phyloP scores from a whole-genome alignment of 2,113 vertebrate species.

The Hystrix brachyura region DNA sequence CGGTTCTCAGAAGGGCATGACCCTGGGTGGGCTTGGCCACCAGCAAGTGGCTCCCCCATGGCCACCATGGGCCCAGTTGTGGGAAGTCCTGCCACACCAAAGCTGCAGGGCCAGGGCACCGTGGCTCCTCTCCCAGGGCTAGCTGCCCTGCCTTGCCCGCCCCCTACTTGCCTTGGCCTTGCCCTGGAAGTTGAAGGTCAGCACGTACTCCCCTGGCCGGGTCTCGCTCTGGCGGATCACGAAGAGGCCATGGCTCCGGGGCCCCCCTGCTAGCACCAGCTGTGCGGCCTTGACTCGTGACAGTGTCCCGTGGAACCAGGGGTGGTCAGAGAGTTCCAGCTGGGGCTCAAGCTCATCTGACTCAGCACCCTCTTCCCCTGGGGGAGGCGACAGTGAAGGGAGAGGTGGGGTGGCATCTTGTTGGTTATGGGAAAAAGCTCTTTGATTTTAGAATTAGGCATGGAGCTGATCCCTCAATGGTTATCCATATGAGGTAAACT shows the following conservation, averaged over 20 bases:
- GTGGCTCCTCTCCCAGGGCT: neutral
- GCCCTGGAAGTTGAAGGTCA: constrained; percentile 99
- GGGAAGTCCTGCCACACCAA: neutral
- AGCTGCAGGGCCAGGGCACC: neutral
- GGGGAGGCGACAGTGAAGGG: neutral
- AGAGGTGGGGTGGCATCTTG: neutral
- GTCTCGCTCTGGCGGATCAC: constrained; percentile 99
- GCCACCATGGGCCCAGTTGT: neutral
- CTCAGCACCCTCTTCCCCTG: constrained; percentile 71
- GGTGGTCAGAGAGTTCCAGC: constrained; percentile 91
- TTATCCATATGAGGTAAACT: neutral
- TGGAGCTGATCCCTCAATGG: neutral
- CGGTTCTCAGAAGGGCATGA: neutral
- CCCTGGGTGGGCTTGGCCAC: neutral
- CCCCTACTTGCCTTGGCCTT: constrained; percentile 94
- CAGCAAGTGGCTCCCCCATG: neutral
- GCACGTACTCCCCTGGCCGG: constrained; percentile 96
- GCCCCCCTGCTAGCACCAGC: constrained; percentile 94
- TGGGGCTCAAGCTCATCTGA: constrained; percentile 76
- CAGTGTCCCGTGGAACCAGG: constrained; percentile 98
- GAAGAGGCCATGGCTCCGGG: constrained; percentile 95
- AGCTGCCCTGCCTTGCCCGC: rapidly evolving
- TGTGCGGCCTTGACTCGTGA: constrained; percentile 96
- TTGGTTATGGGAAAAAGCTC: neutral
- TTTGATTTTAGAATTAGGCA: neutral